Evolutionary conservation across 2,888 invertebrate genomes (phyloP), one percentile per base, ranked within the genome.

Genomic region (Plagiodera versicolora): DNA sequence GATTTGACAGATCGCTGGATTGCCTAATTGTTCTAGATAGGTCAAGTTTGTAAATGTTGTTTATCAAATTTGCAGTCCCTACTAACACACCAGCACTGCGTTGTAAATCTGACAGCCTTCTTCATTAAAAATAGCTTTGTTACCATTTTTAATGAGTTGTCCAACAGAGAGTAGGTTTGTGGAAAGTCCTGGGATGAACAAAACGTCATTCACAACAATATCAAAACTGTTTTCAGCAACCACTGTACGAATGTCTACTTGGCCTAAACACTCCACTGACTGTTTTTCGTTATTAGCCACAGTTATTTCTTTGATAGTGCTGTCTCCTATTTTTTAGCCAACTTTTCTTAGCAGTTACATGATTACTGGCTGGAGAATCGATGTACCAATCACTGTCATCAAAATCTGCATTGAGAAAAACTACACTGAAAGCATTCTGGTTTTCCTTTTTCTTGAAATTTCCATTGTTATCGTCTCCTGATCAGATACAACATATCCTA

Each of bases 71-170:
- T n/a, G n/a, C n/a, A n/a, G n/a, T n/a, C 16, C 62, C 52, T 18
- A 53, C 35, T 30, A 69, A 50, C 9, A n/a, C 16, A 30, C 60
- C 32, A 9, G 58, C 24, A 18, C 30, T 61, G n/a, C n/a, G 53
- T 70, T 68, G 49, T 57, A 67, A 47, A 71, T 68, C 16, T 65
- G 39, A 56, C 70, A 71, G n/a, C 66, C 60, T 11, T 62, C 46
- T 54, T 53, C 49, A 54, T 58, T 47, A 58, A 72, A 72, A 20
- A 48, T 50, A 11, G 69, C 69, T 39, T 51, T 53, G 48, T 70
- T 70, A 28, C 67, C 66, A n/a, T 67, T 67, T 55, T 66, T 68
- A 16, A 70, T 68, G 19, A 72, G 30, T n/a, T n/a, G n/a, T n/a
- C n/a, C n/a, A n/a, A n/a, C n/a, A n/a, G n/a, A n/a, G n/a, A n/a